phyloP scores from a whole-genome alignment of 64 coral and sea anemone genomes.

The Cladopsammia gracilis region DNA sequence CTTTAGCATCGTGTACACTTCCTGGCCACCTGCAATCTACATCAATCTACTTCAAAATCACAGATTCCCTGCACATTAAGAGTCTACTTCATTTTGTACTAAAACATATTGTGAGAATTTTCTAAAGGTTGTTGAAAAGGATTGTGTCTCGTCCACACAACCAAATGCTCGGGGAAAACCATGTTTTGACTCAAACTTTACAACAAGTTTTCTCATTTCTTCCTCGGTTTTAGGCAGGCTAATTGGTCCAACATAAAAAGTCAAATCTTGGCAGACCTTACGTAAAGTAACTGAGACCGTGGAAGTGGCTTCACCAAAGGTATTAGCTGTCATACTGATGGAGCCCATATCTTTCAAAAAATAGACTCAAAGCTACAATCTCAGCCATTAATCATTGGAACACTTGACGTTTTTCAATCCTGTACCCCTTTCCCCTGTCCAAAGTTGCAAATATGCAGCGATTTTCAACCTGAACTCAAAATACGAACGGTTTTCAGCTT shows the following conservation, averaged over 20 bases:
- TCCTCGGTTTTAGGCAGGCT: slow-evolving; percentile 51
- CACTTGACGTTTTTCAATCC: no score
- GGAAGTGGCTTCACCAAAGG: slow-evolving; percentile 29
- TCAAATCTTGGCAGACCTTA: slow-evolving; percentile 30
- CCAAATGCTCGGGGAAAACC: slow-evolving; percentile 45
- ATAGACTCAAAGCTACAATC: slow-evolving; percentile 6
- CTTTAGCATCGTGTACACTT: slow-evolving; percentile 50
- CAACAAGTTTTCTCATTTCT: slow-evolving; percentile 36
- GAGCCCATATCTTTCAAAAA: slow-evolving; percentile 51
- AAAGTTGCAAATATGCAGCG: no score
- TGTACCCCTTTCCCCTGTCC: no score
- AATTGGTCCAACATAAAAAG: slow-evolving; percentile 38
- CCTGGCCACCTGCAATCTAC: slow-evolving; percentile 50
- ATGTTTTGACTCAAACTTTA: slow-evolving; percentile 1
- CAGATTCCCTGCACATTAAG: slow-evolving; percentile 41
- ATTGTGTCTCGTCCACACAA: slow-evolving; percentile 21
- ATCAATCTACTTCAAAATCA: slow-evolving; percentile 55
- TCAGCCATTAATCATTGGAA: no score
- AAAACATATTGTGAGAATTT: slow-evolving; percentile 18
- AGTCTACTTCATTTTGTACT: slow-evolving; percentile 49
- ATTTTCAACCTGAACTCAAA: no score
- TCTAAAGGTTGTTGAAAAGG: slow-evolving; percentile 6
- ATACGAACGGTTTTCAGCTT: no score
- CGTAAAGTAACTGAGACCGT: slow-evolving; percentile 15
- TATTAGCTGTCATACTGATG: slow-evolving; percentile 56